Evolutionary conservation across 2,888 invertebrate genomes (phyloP), one percentile per base, ranked within the genome.

Genomic region (Parthenolecanium corni): DNA sequence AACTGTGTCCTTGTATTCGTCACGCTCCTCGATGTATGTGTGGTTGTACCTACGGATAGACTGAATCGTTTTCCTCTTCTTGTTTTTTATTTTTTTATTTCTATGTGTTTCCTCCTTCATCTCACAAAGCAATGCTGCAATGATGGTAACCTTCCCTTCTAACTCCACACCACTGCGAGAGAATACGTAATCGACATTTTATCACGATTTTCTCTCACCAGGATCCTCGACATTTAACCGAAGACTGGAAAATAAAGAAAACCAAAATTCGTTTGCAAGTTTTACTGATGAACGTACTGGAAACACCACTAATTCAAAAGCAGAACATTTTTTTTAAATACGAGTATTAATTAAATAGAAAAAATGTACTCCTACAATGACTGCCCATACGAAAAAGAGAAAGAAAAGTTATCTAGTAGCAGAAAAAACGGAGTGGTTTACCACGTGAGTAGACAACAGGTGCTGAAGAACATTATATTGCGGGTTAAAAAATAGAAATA

Each of bases 1-100:
- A 36, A 58, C 47, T 58, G 47, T 58, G 58, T 58, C 58, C 58
- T 58, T 58, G 58, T 58, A 58, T 47, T 58, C 58, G 58, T 58
- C 58, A 51, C 58, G 47, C 58, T 58, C 49, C 51, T 38, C 49
- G 47, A 51, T 40, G 25, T 36, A 38, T 58, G 47, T 20, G 47
- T 5, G n/a, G n/a, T 20, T 47, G 21, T 42, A 54, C 23, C n/a
- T 11, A 47, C 53, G 14, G 20, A 52, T 31, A 52, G 20, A 31
- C n/a, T 4, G 6, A 44, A 16, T 3, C 14, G n/a, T 44, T 18
- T 44, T 16, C 4, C 44, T 44, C 44, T n/a, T n/a, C n/a, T n/a
- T n/a, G n/a, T n/a, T n/a, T n/a, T 9, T 11, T 11, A 38, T 12
- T 38, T 12, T 38, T 52, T 20, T 52, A 52, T 38, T 18, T 56